Evolutionary conservation across 2,888 invertebrate genomes (phyloP), one percentile per base, ranked within the genome.

Genomic region (Idaea dimidiata): DNA sequence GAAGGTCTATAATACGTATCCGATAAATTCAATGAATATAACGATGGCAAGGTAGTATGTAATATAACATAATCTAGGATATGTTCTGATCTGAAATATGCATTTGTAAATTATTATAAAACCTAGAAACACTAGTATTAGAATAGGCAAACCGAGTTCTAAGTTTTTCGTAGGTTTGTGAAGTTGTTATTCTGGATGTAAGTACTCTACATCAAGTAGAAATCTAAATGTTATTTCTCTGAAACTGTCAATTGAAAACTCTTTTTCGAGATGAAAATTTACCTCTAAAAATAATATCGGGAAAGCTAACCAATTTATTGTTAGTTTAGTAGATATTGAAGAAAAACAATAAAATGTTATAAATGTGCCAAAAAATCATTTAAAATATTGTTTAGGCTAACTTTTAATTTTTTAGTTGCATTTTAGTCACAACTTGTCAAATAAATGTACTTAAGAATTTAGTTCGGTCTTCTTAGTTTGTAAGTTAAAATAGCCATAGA

Each of bases 361-460:
- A 43, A 43, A 14, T 43, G 10, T 43, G 43, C 43, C 43, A 43
- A 43, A 43, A 24, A 43, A 43, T 43, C 43, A 43, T 43, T 43
- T 43, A 43, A 43, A 43, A 43, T 43, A 43, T 43, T 43, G 43
- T 43, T 43, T 43, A 43, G 43, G 18, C 62, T 67, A 64, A 78
- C 66, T 63, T 7, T 17, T 58, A 18, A 43, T 43, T 24, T 14
- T 10, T 33, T 33, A 33, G 33, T 33, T 33, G 3, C 33, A 14
- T 14, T 43, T 43, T 43, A 43, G 43, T 43, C 43, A 43, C 43
- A 43, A 43, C 43, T 43, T 43, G 43, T 43, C 43, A 43, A 5
- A 43, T 43, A 10, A 10, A 43, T 43, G 14, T 43, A 43, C 8
- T 43, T 14, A 43, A 14, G 1, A 5, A 24, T 3, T 24, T 24